These are phyloP conservation scores for Amyelois transitella DNA, from an alignment of 1,140 invertebrate genomes.

Conservation along the genomic window DNA sequence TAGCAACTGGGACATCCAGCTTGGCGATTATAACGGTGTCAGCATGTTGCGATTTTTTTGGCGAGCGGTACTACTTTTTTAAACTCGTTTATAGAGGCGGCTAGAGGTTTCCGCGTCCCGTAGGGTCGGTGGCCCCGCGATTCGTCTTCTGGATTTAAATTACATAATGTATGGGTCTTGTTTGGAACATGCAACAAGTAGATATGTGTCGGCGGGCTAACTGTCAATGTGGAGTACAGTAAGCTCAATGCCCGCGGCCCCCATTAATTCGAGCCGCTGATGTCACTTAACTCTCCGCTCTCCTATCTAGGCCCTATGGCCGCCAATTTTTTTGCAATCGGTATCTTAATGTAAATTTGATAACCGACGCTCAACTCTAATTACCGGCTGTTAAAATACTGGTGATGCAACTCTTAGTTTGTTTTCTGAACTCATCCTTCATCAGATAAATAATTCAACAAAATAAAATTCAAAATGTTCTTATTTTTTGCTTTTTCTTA, in stretches of 20 bases:
- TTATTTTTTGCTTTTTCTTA: neutral
- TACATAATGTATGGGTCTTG: constrained; percentile 74
- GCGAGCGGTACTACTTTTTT: constrained; percentile 75
- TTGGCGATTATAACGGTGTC: constrained; percentile 75
- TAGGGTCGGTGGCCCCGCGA: constrained; percentile 70
- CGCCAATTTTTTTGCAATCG: constrained; percentile 70
- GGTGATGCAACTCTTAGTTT: constrained; percentile 34
- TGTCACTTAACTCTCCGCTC: constrained; percentile 71
- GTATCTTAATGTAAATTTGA: constrained; percentile 62
- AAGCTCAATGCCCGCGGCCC: constrained; percentile 69
- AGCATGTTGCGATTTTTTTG: constrained; percentile 76
- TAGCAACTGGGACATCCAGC: constrained; percentile 73
- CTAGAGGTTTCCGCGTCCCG: constrained; percentile 73
- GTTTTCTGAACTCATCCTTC: constrained; percentile 16
- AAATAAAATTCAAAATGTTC: neutral
- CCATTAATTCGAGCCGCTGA: constrained; percentile 73
- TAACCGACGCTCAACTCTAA: constrained; percentile 60
- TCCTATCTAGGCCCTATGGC: constrained; percentile 72
- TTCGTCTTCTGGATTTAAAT: constrained; percentile 71
- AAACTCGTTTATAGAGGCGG: constrained; percentile 74
- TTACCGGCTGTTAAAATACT: constrained; percentile 41
- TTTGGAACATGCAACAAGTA: constrained; percentile 74
- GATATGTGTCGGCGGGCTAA: constrained; percentile 74
- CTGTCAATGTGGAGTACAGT: constrained; percentile 75
- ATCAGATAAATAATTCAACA: neutral